Evolutionary conservation across 2,888 invertebrate species (phyloP).

Genomic region (Oscheius myriophilus): DNA sequence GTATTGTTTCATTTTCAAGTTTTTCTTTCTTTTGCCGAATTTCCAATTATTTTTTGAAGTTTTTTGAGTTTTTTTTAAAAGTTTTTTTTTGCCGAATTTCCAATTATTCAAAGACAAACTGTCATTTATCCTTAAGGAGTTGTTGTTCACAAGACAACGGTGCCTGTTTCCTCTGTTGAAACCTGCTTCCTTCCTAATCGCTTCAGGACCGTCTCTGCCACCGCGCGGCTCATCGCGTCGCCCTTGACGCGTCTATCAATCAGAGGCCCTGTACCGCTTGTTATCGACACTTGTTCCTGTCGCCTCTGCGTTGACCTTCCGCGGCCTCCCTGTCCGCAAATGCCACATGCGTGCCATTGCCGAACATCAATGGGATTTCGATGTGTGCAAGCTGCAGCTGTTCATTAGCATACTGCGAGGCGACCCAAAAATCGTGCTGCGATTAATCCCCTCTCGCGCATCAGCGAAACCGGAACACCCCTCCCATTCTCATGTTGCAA

Average conservation of each 20-base stretch:
- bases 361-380: background rate
- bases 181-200: no score
- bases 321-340: conserved; percentile 12
- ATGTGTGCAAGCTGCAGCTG: background rate
- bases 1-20: no score
- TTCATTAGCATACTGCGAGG: conserved; percentile 15
- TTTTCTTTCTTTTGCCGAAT: no score
- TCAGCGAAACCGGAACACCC: conserved; percentile 24
- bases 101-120: no score
- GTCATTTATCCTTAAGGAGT: no score
- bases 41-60: no score
- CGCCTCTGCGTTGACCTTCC: conserved; percentile 22
- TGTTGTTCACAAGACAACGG: no score
- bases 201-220: no score
- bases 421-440: conserved; percentile 17
- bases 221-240: conserved; percentile 14
- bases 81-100: no score
- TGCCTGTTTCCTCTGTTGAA: no score
- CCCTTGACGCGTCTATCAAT: conserved; percentile 25
- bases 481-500: background rate
- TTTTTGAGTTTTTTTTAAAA: no score
- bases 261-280: conserved; percentile 29
- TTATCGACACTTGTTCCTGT: conserved; percentile 30
- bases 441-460: conserved; percentile 17
- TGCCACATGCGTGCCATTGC: background rate